Conservation (phyloP, 1,140 invertebrate species). For the Euglossa dilemma region DNA sequence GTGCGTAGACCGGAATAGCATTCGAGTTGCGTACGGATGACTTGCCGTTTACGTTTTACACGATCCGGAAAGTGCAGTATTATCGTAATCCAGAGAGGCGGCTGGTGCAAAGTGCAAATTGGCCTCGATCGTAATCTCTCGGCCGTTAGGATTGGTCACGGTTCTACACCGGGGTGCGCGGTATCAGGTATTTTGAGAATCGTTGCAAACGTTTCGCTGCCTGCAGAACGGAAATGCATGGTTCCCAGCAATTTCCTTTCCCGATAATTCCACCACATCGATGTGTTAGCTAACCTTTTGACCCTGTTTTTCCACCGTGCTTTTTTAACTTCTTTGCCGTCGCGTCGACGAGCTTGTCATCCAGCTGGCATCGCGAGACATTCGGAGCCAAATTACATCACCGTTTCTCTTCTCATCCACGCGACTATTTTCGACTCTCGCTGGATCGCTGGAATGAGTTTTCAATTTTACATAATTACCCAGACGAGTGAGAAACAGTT, state of each 20-base stretch:
- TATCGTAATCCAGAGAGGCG: background rate
- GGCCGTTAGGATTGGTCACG: background rate
- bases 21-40: too few relatives aligned
- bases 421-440: too few relatives aligned
- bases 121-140: background rate
- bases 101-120: background rate
- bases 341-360: too few relatives aligned
- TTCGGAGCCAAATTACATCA: too few relatives aligned
- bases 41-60: background rate
- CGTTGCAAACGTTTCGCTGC: background rate
- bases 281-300: background rate
- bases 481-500: too few relatives aligned
- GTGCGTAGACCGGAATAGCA: background rate
- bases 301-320: background rate
- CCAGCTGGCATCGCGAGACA: too few relatives aligned
- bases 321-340: background rate
- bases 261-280: background rate
- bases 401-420: too few relatives aligned
- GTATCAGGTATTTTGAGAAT: background rate
- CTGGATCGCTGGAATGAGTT: too few relatives aligned
- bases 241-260: background rate
- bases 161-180: background rate
- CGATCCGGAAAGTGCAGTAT: background rate
- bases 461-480: too few relatives aligned
- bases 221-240: background rate